Evolutionary conservation across 2,888 invertebrate species (phyloP), one percentile per base, ranked within the genome.

Genomic region (Stratiomys singularior): DNA sequence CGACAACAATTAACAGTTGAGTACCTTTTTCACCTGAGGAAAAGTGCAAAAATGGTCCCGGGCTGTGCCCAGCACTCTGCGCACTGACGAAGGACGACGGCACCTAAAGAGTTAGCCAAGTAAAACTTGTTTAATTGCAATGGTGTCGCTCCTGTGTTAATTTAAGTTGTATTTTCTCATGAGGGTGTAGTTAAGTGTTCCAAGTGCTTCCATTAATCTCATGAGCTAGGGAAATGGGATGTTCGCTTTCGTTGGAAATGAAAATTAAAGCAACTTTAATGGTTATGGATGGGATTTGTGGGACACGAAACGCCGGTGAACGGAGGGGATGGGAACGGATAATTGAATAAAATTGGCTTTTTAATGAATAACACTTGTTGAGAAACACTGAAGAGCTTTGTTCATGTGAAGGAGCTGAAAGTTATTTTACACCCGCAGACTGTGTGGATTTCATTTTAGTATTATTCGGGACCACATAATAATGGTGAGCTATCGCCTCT

Each of bases 161-260:
- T 60, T 60, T 60, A 11, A 25, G 11, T 60, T 60, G 9, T 60
- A 60, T 60, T 60, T 60, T 25, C 58, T 60, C 52, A 52, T 15
- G 52, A 52, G 52, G 52, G 52, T 52, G 52, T 4, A 18, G 37
- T 52, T 18, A 52, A 52, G 52, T 52, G 52, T 4, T 52, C 15
- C 15, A 52, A 52, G 52, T 52, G 52, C 52, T 52, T 52, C 18
- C 52, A 52, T 52, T 13, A 52, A 52, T 52, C 52, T 52, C 7
- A 4, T 15, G 18, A 18, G 18, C 15, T 13, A 52, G 15, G 52
- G 52, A 18, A 44, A 13, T 44, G 44, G 44, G 13, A 44, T 9
- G 13, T 44, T 13, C 44, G 13, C 44, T 13, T 44, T 44, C 13
- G 44, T 7, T 44, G 44, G 44, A 44, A 44, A 52, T 52, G 37